Percentiles rank a stretch among this genome's conserved stretches.
These are phyloP conservation scores for Colinus virginianus DNA, from an alignment of 2,113 vertebrate species.

Conservation along the genomic window DNA sequence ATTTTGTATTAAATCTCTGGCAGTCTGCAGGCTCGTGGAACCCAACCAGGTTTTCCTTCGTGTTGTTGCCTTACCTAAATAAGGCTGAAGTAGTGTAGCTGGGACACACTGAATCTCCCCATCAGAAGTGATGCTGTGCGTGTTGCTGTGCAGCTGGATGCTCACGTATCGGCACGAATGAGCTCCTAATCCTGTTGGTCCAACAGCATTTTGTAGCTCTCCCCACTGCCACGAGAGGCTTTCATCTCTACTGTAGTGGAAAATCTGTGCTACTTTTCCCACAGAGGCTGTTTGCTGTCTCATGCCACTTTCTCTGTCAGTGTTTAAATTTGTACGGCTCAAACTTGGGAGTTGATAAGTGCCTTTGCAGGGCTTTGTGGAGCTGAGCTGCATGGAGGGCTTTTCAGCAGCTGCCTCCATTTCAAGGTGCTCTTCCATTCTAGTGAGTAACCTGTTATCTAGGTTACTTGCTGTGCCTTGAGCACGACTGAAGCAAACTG, in stretches of 20 bases:
- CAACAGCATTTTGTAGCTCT: conserved; percentile 17
- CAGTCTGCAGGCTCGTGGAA: not conserved
- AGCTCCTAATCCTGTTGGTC: conserved; percentile 49
- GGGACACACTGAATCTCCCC: not conserved
- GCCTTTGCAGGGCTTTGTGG: not conserved
- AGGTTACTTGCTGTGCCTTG: not conserved
- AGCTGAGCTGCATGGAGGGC: not conserved
- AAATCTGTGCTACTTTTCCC: conserved; percentile 28
- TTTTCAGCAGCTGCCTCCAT: not conserved
- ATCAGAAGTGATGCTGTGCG: not conserved
- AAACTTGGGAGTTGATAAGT: not conserved
- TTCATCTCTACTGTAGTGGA: conserved; percentile 1
- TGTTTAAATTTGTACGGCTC: not conserved
- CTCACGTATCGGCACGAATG: conserved; percentile 24
- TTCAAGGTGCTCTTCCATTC: not conserved
- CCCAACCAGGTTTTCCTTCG: not conserved
- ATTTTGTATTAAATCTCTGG: not conserved
- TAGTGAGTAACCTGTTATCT: not conserved
- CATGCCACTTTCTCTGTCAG: not conserved
- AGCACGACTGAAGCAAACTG: not conserved
- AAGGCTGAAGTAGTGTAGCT: not conserved
- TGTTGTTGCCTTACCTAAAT: not conserved
- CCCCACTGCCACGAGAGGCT: conserved; percentile 27
- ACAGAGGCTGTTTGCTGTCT: not conserved
- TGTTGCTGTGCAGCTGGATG: not conserved